Base-by-base conservation (phyloP, 2,113 vertebrate species). In the Axis porcinus region DNA sequence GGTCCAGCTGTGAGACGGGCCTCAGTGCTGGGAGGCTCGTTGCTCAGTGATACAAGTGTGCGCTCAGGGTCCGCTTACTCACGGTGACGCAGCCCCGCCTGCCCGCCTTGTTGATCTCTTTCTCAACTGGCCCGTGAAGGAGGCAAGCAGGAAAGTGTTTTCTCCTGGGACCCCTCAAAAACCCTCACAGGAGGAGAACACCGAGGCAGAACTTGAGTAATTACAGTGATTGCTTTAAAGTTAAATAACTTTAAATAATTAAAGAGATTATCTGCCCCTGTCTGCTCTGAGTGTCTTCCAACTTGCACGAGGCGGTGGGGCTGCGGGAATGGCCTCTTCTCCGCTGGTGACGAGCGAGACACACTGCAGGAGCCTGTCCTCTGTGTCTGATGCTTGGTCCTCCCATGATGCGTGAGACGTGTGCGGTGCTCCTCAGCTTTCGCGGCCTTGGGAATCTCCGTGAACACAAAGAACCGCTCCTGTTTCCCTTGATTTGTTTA, bases 331-430 rank as follows among this genome's bases (percentile, higher is more conserved):
- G 6, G 28, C 28, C 12, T 52, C 78, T 60, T 25, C 1, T 27
- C 40, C 9, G 0, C 1, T 1, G 25, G 54, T 8, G 43, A 4
- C 23, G 4, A 2, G 0, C 25, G 23, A 79, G 52, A 25, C 33
- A 27, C 52, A 4, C 33, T 12, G 21, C 43, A 6, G 19, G 55
- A 62, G 3, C 28, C 10, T 5, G 3, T 1, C 4, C 0, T 25
- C 5, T 76, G 19, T 14, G 16, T n/a, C 67, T 3, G 30, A 17
- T 30, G 27, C 1, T 4, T 8, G 94, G 23, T 1, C 7, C 57
- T 64, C 2, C 45, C 2, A 0, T 45, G 88, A 28, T 14, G 3
- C 7, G 7, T 16, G 47, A 50, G 13, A 2, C 55, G 4, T 17
- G 8, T 11, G 7, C 7, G 40, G 78, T 17, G 89, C 36, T 67